A percentile compares a stretch with the other conserved stretches of the same genome.
Evolutionary conservation across 2,113 vertebrate species (phyloP).

Genomic region (Takifugu bimaculatus): DNA sequence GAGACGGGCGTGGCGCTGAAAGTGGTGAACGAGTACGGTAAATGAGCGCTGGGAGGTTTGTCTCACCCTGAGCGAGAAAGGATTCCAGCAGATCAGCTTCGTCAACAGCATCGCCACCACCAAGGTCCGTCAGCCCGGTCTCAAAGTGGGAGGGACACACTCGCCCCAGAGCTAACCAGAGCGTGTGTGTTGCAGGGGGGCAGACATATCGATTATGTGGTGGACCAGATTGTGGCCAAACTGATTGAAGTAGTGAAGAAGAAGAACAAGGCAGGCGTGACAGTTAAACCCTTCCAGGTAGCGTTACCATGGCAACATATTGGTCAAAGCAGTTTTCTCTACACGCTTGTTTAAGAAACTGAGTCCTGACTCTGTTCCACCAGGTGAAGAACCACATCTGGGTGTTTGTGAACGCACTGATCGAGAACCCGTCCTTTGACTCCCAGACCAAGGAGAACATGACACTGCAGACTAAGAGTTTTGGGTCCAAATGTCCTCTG

Average conservation of each 20-base stretch:
- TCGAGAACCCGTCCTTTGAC: constrained; percentile 97
- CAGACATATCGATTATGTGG: constrained; percentile 94
- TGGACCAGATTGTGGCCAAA: constrained; percentile 96
- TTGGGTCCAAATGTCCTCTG: constrained; percentile 92
- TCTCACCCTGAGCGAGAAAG: constrained; percentile 95
- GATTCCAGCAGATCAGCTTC: constrained; percentile 98
- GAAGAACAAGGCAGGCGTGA: constrained; percentile 98
- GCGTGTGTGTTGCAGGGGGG: constrained; percentile 78
- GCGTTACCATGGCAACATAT: too few species aligned
- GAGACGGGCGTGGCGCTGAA: constrained; percentile 94
- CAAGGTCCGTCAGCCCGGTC: constrained; percentile 75
- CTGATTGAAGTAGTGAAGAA: constrained; percentile 99
- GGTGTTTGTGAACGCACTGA: constrained; percentile 97
- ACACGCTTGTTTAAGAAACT: not conserved
- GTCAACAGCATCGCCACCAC: constrained; percentile 99
- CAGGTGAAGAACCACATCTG: constrained; percentile 99
- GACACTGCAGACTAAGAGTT: constrained; percentile 96
- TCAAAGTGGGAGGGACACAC: not conserved
- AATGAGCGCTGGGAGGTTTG: constrained; percentile 98
- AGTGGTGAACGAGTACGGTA: constrained; percentile 91
- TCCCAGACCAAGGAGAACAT: constrained; percentile 99
- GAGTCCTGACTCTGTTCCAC: constrained; percentile 13
- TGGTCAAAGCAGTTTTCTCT: not conserved
- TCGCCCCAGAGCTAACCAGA: not conserved
- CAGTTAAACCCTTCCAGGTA: constrained; percentile 99